Conservation (phyloP, 2,797 vertebrate genomes). For the Pitangus sulphuratus region DNA sequence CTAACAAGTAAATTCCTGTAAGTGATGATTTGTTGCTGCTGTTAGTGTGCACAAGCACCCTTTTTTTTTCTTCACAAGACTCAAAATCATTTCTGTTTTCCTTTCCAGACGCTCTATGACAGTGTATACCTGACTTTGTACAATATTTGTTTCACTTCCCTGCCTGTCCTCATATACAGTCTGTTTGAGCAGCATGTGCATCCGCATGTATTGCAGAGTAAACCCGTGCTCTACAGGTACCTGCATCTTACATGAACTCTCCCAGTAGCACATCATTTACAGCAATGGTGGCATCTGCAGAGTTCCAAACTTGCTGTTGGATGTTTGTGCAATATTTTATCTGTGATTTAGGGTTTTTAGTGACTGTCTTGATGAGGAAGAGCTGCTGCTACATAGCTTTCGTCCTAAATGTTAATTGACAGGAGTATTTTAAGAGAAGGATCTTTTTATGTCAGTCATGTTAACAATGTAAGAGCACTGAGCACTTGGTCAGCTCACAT, state of each 20-base stretch:
- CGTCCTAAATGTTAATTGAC: background rate
- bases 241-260: background rate
- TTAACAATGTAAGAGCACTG: background rate
- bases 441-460: background rate
- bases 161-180: slow-evolving; percentile 97
- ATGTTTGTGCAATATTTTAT: background rate
- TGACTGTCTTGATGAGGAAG: background rate
- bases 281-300: background rate
- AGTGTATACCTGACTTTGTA: slow-evolving; percentile 98
- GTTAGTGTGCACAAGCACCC: background rate
- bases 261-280: background rate
- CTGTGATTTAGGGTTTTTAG: background rate
- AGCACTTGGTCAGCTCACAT: background rate
- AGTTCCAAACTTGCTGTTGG: background rate
- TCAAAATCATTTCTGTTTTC: slow-evolving; percentile 29
- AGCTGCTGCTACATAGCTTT: background rate
- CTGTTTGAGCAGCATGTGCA: slow-evolving; percentile 98
- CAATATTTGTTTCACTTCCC: slow-evolving; percentile 99
- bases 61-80: background rate
- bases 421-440: background rate
- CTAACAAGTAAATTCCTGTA: background rate
- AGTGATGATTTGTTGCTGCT: background rate
- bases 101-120: slow-evolving; percentile 93
- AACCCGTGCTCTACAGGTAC: slow-evolving; percentile 93
- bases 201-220: slow-evolving; percentile 91